Conservation (phyloP, 2,888 invertebrate species). For the Drosophila atroscutellata region DNA sequence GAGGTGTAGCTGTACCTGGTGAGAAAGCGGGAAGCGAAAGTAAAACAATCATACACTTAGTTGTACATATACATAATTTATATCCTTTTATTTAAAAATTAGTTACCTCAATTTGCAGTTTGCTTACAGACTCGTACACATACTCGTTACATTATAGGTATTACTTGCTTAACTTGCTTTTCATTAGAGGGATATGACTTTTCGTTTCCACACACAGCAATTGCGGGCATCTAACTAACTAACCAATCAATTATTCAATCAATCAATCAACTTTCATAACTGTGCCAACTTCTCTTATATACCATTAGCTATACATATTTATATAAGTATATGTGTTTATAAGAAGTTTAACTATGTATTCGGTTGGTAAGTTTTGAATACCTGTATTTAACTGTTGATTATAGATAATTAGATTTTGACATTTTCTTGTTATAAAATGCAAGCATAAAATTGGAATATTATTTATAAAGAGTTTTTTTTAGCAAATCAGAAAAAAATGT, state of each 20-base stretch:
- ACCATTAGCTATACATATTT: constrained; percentile 44
- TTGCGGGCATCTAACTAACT: constrained; percentile 35
- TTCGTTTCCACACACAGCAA: constrained; percentile 32
- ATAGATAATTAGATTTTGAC: constrained; percentile 40
- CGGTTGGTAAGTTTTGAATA: constrained; percentile 58
- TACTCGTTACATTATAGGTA: constrained; percentile 16
- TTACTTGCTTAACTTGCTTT: constrained; percentile 25
- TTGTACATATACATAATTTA: constrained; percentile 46
- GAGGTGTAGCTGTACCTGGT: neutral
- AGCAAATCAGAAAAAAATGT: constrained; percentile 27
- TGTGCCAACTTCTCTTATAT: constrained; percentile 23
- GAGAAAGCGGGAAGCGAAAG: neutral
- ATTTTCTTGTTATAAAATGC: constrained; percentile 32
- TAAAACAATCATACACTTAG: constrained; percentile 31
- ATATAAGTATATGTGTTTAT: constrained; percentile 29
- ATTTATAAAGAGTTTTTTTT: constrained; percentile 33
- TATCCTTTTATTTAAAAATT: constrained; percentile 57
- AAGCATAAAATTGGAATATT: constrained; percentile 59
- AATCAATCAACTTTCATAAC: constrained; percentile 33
- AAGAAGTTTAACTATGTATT: constrained; percentile 64
- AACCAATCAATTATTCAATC: constrained; percentile 21
- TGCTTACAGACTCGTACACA: constrained; percentile 52
- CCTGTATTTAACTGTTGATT: constrained; percentile 72
- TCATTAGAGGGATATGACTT: constrained; percentile 39
- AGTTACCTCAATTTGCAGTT: constrained; percentile 52